Conservation (phyloP, 2,113 vertebrate species). For the Microtus richardsoni region DNA sequence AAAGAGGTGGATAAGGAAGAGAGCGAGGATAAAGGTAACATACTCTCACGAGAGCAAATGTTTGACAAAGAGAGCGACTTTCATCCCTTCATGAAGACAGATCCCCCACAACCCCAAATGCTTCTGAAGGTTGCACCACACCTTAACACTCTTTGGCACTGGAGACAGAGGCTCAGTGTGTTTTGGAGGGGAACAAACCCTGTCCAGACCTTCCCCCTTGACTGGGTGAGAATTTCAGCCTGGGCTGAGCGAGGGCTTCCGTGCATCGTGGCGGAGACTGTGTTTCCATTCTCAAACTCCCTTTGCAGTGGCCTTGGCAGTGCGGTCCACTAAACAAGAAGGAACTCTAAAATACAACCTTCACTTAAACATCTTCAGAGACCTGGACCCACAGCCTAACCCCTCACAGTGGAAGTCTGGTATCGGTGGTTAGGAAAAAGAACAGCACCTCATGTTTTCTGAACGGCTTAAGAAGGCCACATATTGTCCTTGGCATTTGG, state of each 20-base stretch:
- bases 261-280: rapidly evolving
- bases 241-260: not conserved
- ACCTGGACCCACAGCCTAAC: too few species aligned
- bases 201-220: not conserved
- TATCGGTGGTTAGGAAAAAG: not conserved
- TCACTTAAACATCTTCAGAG: not conserved
- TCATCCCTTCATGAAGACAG: too few species aligned
- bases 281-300: rapidly evolving
- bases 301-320: rapidly evolving
- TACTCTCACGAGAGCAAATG: not conserved
- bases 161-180: not conserved
- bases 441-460: not conserved
- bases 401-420: not conserved
- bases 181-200: not conserved
- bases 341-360: not conserved
- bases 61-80: not conserved
- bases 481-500: not conserved
- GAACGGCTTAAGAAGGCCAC: not conserved
- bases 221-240: not conserved
- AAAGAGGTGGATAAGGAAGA: not conserved
- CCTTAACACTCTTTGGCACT: not conserved
- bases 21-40: not conserved
- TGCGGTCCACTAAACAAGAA: not conserved
- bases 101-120: not conserved
- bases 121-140: too few species aligned